Evolutionary conservation across 2,113 vertebrate species (phyloP).

Genomic region (Taurulus bubalis): DNA sequence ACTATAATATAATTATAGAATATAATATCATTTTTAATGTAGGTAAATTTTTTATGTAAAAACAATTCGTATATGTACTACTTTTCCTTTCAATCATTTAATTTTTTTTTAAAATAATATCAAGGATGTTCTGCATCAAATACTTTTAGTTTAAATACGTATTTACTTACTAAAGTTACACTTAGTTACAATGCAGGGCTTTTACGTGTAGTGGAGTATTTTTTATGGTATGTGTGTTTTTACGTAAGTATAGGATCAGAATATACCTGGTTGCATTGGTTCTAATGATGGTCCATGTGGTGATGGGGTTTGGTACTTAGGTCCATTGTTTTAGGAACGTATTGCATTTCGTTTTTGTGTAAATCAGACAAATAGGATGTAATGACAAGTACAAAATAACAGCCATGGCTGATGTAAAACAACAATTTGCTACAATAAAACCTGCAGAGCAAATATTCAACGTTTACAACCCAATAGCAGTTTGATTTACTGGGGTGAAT

Average conservation of each 20-base stretch:
- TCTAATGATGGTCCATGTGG: not conserved
- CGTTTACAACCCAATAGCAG: not conserved
- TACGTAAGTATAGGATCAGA: not conserved
- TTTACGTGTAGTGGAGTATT: not conserved
- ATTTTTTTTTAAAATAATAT: too few relatives aligned
- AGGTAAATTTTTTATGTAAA: too few relatives aligned
- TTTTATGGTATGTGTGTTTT: not conserved
- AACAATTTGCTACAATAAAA: constrained; percentile 1
- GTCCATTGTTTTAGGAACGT: not conserved
- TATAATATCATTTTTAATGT: too few relatives aligned
- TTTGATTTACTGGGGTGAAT: not conserved
- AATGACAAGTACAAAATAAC: not conserved
- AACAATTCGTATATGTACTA: not conserved
- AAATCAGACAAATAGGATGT: not conserved
- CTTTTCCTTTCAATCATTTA: not conserved
- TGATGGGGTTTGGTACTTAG: not conserved
- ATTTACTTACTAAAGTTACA: not conserved
- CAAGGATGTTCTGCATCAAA: not conserved
- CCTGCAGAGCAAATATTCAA: not conserved
- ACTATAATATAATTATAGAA: too few relatives aligned
- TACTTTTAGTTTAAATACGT: not conserved
- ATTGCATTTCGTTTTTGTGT: not conserved
- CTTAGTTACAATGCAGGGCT: too few relatives aligned
- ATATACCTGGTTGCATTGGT: not conserved
- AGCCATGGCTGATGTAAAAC: not conserved